These are phyloP conservation scores for Microcaecilia unicolor DNA, from an alignment of 2,797 vertebrate species.

Conservation along the genomic window DNA sequence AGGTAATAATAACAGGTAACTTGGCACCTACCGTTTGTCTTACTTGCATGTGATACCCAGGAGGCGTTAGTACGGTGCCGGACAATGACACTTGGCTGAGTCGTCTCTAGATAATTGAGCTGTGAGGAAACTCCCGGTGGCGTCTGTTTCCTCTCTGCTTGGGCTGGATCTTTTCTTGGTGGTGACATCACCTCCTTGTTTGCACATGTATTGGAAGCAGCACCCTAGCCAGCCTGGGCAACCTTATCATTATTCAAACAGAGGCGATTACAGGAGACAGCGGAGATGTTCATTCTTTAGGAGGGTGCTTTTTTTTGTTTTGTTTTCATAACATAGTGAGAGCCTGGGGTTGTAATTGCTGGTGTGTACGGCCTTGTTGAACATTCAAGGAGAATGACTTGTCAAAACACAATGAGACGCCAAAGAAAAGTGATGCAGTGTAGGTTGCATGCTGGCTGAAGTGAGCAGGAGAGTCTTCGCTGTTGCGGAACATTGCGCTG, in stretches of 20 bases:
- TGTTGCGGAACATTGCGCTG: no score
- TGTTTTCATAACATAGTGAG: conserved; percentile 30
- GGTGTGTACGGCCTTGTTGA: conserved; percentile 23
- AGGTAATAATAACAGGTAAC: no score
- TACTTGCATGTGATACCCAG: no score
- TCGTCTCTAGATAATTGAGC: no score
- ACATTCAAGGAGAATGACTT: conserved; percentile 17
- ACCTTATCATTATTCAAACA: not conserved
- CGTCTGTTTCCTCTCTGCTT: no score
- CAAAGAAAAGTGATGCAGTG: conserved; percentile 19
- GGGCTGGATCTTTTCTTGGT: not conserved
- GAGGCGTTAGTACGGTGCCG: no score
- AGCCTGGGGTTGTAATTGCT: conserved; percentile 24
- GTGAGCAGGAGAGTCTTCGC: conserved; percentile 1
- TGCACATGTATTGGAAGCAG: not conserved
- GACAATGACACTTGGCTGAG: no score
- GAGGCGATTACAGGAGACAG: not conserved
- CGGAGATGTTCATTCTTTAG: no score
- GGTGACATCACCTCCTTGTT: not conserved
- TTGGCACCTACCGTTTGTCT: no score
- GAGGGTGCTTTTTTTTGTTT: conserved; percentile 4
- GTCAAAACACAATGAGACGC: conserved; percentile 31
- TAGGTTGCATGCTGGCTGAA: conserved; percentile 19
- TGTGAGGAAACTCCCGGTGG: no score
- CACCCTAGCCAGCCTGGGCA: not conserved